Conservation (phyloP, 2,888 invertebrate genomes). For the Anorthoa munda region DNA sequence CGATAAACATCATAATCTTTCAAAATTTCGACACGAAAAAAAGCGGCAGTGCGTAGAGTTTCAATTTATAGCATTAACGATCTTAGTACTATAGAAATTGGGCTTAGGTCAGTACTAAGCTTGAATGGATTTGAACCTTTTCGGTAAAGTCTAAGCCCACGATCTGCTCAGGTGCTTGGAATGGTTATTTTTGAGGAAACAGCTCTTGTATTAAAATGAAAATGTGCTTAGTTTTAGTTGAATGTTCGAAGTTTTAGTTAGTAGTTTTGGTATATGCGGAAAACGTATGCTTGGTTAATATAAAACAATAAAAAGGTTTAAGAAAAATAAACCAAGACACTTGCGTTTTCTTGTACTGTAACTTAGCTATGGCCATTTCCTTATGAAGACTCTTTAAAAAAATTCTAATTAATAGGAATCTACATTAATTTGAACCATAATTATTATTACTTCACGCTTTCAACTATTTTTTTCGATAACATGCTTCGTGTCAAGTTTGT, state of each 20-base stretch:
- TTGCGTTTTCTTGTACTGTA: not conserved
- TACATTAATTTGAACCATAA: too few species aligned
- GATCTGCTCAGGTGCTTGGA: conserved; percentile 88
- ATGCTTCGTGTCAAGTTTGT: too few species aligned
- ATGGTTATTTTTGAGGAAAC: conserved; percentile 73
- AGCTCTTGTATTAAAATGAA: conserved; percentile 71
- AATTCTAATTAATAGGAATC: too few species aligned
- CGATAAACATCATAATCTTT: conserved; percentile 64
- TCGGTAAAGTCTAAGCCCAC: conserved; percentile 84
- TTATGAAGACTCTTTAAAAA: too few species aligned
- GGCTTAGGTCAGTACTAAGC: conserved; percentile 66
- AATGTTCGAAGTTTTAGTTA: conserved; percentile 30
- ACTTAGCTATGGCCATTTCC: not conserved
- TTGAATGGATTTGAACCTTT: conserved; percentile 75
- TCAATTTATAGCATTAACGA: conserved; percentile 38
- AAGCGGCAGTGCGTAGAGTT: conserved; percentile 66
- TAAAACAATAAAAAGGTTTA: conserved; percentile 7
- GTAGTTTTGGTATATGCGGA: conserved; percentile 16
- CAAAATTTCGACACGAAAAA: conserved; percentile 56
- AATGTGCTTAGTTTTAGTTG: conserved; percentile 39
- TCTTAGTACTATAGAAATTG: conserved; percentile 42
- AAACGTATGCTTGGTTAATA: not conserved
- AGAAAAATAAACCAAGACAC: not conserved
- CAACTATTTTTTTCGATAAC: too few species aligned
- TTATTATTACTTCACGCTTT: too few species aligned